Evolutionary conservation across 2,888 invertebrate genomes (phyloP).

Genomic region (Prosopocoilus inquinatus): DNA sequence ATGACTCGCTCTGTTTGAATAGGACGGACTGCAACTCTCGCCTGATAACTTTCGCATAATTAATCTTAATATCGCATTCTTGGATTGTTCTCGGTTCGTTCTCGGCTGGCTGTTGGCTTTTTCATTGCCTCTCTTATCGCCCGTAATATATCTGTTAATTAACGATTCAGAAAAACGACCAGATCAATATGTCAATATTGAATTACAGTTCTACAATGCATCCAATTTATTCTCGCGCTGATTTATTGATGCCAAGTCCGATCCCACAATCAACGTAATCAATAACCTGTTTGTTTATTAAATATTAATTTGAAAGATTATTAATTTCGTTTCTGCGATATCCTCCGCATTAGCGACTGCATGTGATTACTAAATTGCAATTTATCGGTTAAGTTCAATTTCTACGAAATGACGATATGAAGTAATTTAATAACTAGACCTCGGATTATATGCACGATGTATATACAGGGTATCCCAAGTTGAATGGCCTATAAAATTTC

Average conservation of each 20-base stretch:
- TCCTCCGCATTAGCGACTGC: too few relatives aligned
- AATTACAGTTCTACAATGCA: constrained; percentile 31
- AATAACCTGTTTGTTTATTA: constrained; percentile 28
- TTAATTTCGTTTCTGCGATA: constrained; percentile 3
- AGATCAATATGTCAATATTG: constrained; percentile 35
- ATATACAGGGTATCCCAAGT: too few relatives aligned
- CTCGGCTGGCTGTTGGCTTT: constrained; percentile 12
- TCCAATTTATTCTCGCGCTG: constrained; percentile 25
- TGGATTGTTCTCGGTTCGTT: constrained; percentile 37
- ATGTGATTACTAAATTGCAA: too few relatives aligned
- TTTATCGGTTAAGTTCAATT: too few relatives aligned
- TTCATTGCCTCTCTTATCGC: constrained; percentile 29
- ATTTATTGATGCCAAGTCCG: constrained; percentile 19
- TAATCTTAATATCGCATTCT: constrained; percentile 51
- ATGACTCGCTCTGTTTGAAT: constrained; percentile 50
- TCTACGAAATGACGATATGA: too few relatives aligned
- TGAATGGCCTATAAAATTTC: too few relatives aligned
- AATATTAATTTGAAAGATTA: constrained; percentile 20
- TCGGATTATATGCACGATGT: too few relatives aligned
- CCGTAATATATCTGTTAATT: constrained; percentile 37
- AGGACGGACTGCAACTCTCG: constrained; percentile 42
- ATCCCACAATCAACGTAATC: constrained; percentile 19
- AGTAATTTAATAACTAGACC: too few relatives aligned
- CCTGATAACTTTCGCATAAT: constrained; percentile 37
- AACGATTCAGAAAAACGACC: constrained; percentile 28